Percentiles rank a stretch among this genome's conserved stretches.
Conservation (phyloP, 2,113 vertebrate species). For the Pomatorhinus ruficollis region DNA sequence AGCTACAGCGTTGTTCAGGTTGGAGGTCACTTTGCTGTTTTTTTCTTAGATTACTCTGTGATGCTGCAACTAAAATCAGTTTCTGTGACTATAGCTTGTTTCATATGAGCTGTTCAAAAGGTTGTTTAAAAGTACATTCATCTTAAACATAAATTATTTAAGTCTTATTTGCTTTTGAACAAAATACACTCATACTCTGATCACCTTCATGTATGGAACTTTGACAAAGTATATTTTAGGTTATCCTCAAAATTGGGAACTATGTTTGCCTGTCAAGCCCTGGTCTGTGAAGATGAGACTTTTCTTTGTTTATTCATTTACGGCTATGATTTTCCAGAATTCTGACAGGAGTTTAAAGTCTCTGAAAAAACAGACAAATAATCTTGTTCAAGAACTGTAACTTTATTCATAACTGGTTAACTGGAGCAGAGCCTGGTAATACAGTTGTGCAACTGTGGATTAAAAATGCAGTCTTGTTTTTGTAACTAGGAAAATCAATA, state of each 20-base stretch:
- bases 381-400: constrained; percentile 4
- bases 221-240: neutral
- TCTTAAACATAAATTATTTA: neutral
- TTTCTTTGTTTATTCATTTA: neutral
- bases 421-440: constrained; percentile 21
- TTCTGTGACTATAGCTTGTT: neutral
- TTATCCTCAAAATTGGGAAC: neutral
- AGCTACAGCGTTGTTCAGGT: neutral
- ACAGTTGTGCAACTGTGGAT: constrained; percentile 46
- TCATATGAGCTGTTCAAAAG: neutral
- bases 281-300: neutral
- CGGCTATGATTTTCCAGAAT: neutral
- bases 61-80: neutral
- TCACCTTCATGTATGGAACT: neutral
- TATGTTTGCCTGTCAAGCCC: neutral
- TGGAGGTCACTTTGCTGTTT: neutral
- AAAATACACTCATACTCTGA: neutral
- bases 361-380: constrained; percentile 1
- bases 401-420: constrained; percentile 42
- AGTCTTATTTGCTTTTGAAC: neutral
- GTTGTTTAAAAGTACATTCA: neutral
- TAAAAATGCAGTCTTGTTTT: constrained; percentile 29
- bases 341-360: neutral
- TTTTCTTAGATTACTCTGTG: neutral
- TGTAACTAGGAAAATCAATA: constrained; percentile 38